These are phyloP conservation scores for Chrysemys picta DNA, from an alignment of 2,113 vertebrate genomes.

Conservation along the genomic window DNA sequence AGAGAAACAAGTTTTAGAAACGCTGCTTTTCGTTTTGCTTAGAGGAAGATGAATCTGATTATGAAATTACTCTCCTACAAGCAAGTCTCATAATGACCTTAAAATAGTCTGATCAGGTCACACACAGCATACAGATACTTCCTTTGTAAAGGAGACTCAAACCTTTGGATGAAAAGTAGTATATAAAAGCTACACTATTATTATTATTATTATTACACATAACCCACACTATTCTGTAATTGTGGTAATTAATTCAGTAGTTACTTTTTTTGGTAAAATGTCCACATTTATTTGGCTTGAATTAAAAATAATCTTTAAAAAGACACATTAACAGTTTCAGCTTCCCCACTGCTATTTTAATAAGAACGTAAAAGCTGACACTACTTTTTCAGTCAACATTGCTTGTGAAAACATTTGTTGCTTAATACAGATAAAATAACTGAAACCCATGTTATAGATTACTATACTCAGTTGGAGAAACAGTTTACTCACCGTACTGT, in stretches of 20 bases:
- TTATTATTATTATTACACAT: not conserved
- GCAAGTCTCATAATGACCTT: not conserved
- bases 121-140: not conserved
- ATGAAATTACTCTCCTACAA: not conserved
- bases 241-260: not conserved
- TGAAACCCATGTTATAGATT: constrained; percentile 14
- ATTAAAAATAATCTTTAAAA: not conserved
- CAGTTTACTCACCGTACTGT: constrained; percentile 26
- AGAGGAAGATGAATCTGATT: not conserved
- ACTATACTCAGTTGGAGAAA: not conserved
- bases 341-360: not conserved
- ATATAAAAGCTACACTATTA: not conserved
- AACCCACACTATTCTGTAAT: not conserved
- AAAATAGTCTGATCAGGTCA: not conserved
- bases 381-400: not conserved
- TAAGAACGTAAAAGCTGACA: too few species aligned
- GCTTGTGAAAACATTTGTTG: constrained; percentile 11
- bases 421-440: too few species aligned
- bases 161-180: not conserved
- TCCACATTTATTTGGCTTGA: not conserved
- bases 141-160: not conserved
- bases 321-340: not conserved
- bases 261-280: not conserved
- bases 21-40: not conserved
- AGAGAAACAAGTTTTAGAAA: not conserved